Conservation (phyloP, 2,797 vertebrate genomes). For the Hippocampus kuda region DNA sequence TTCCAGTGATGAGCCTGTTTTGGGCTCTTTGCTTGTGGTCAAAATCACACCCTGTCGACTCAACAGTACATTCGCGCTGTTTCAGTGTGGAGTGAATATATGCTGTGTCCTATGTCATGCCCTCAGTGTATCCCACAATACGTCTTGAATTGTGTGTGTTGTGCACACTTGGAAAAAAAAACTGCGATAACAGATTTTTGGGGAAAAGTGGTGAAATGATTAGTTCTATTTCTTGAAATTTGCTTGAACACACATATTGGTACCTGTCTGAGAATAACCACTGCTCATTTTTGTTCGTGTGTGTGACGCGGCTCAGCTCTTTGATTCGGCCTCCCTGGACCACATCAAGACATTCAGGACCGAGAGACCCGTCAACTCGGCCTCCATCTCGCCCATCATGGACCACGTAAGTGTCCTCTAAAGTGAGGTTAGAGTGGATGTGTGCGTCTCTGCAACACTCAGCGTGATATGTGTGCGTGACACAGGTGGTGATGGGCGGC, state of each 20-base stretch:
- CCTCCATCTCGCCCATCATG: constrained; percentile 90
- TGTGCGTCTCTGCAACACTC: neutral
- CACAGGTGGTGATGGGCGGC: constrained; percentile 92
- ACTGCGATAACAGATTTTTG: too few relatives aligned
- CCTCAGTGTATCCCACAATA: too few relatives aligned
- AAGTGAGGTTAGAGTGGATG: neutral
- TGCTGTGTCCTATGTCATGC: too few relatives aligned
- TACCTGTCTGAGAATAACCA: neutral
- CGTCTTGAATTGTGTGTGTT: too few relatives aligned
- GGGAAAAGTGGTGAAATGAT: too few relatives aligned
- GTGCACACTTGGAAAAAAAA: too few relatives aligned
- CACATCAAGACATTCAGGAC: constrained; percentile 93
- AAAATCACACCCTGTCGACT: too few relatives aligned
- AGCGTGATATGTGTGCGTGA: neutral
- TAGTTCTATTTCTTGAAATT: neutral
- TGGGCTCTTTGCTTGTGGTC: too few relatives aligned
- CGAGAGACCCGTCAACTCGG: constrained; percentile 91
- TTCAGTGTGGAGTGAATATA: too few relatives aligned
- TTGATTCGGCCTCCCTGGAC: constrained; percentile 79
- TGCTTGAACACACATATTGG: neutral
- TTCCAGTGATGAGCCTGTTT: too few relatives aligned
- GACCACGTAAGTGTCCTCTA: constrained; percentile 77
- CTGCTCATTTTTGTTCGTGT: neutral
- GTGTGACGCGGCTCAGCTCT: constrained; percentile 65
- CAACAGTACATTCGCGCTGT: too few relatives aligned